Evolutionary conservation across 2,113 vertebrate species (phyloP).

Genomic region (Microcebus murinus): DNA sequence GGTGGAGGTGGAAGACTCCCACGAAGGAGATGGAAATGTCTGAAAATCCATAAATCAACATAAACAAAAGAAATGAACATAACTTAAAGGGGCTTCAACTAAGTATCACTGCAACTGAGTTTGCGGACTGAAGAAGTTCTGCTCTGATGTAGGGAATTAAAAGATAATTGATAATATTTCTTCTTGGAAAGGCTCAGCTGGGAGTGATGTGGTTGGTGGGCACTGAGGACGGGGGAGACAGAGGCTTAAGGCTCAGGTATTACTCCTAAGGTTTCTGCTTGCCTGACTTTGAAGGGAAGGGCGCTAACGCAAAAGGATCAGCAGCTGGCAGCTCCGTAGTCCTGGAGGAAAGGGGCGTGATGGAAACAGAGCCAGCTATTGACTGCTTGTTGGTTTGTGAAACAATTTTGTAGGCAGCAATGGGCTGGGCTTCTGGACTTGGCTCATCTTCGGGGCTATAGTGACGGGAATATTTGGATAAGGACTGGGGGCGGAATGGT

Average conservation of each 20-base stretch:
- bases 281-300: conserved; percentile 93
- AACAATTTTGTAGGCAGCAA: conserved; percentile 93
- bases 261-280: conserved; percentile 92
- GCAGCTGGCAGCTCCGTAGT: conserved; percentile 87
- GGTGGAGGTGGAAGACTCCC: conserved; percentile 44
- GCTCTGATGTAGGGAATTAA: background rate
- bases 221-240: background rate
- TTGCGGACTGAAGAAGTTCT: conserved; percentile 15
- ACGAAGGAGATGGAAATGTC: conserved; percentile 46
- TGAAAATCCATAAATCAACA: conserved; percentile 46
- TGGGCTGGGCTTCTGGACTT: conserved; percentile 83
- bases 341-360: conserved; percentile 88
- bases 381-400: conserved; percentile 88
- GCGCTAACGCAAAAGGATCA: conserved; percentile 95
- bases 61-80: conserved; percentile 58
- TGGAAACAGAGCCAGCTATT: conserved; percentile 88
- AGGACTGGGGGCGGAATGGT: conserved; percentile 92
- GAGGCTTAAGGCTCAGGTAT: conserved; percentile 16
- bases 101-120: conserved; percentile 68
- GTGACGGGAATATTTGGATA: conserved; percentile 97
- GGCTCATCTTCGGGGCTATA: conserved; percentile 89
- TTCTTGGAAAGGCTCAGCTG: conserved; percentile 75
- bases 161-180: conserved; percentile 3
- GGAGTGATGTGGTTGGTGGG: background rate
- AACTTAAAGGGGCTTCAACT: conserved; percentile 76